These are phyloP conservation scores for Euura saliciscinereae DNA, from an alignment of 1,140 invertebrate genomes.

Conservation along the genomic window DNA sequence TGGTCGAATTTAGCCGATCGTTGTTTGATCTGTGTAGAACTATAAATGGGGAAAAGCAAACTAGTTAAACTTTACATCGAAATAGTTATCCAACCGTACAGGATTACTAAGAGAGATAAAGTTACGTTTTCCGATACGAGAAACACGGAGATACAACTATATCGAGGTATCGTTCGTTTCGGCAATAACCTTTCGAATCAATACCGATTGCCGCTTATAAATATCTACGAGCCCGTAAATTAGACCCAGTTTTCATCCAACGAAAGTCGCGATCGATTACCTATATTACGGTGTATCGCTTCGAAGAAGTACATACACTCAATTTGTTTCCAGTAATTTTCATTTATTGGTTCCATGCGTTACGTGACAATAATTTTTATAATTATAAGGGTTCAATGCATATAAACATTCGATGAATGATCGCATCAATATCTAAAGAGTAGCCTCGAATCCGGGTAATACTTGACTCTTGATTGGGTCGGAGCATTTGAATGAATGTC, in stretches of 20 bases:
- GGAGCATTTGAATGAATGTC: slow-evolving; percentile 36
- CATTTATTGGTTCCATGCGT: no score
- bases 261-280: neutral
- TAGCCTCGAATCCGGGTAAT: neutral
- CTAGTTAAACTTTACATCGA: no score
- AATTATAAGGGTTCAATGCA: no score
- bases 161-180: slow-evolving; percentile 2
- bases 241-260: neutral
- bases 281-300: neutral
- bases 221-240: neutral
- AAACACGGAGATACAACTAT: neutral
- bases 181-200: neutral
- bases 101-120: no score
- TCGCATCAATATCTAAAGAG: neutral
- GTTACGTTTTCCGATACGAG: neutral
- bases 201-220: slow-evolving; percentile 7
- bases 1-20: neutral
- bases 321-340: no score
- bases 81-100: no score
- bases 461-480: slow-evolving; percentile 25
- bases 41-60: no score
- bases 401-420: no score
- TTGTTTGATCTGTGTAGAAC: neutral
- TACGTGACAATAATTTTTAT: no score
- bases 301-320: no score